Percentiles rank a stretch among this genome's conserved stretches.
Evolutionary conservation across 2,113 vertebrate genomes (phyloP).

Genomic region (Myotis davidii): DNA sequence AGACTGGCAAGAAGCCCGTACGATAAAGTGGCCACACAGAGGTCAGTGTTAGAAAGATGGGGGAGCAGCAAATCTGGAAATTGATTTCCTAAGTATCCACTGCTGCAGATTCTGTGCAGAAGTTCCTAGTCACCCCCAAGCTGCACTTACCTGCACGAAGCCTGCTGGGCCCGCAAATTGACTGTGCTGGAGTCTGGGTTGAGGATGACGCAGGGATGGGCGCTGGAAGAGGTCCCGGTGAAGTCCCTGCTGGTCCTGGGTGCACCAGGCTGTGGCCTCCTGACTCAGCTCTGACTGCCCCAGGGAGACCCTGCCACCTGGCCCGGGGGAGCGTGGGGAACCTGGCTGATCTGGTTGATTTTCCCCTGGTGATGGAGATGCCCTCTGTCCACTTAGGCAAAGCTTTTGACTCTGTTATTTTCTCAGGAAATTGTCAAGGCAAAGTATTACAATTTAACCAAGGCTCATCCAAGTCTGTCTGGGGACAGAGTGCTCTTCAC

Average conservation of each 20-base stretch:
- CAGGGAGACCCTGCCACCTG: not conserved
- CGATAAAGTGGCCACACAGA: not conserved
- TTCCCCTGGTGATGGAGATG: not conserved
- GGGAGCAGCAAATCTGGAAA: not conserved
- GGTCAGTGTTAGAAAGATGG: not conserved
- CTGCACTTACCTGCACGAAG: not conserved
- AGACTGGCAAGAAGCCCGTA: not conserved
- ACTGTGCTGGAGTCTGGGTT: not conserved
- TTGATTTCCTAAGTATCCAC: not conserved
- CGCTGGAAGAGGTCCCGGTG: not conserved
- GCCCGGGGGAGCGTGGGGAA: accelerated
- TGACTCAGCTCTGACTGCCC: not conserved
- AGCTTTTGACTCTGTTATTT: not conserved
- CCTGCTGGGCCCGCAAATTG: not conserved
- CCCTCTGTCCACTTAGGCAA: not conserved
- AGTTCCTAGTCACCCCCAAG: not conserved
- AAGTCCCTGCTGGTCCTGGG: not conserved
- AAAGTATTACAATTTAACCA: not conserved
- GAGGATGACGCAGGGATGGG: not conserved
- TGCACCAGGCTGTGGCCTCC: not conserved
- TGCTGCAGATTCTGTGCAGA: not conserved
- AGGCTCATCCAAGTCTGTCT: not conserved
- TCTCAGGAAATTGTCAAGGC: not conserved
- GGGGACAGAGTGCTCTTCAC: not conserved
- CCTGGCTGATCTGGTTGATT: not conserved